Evolutionary conservation across 2,888 invertebrate species (phyloP).

Genomic region (Zaprionus obscuricornis): DNA sequence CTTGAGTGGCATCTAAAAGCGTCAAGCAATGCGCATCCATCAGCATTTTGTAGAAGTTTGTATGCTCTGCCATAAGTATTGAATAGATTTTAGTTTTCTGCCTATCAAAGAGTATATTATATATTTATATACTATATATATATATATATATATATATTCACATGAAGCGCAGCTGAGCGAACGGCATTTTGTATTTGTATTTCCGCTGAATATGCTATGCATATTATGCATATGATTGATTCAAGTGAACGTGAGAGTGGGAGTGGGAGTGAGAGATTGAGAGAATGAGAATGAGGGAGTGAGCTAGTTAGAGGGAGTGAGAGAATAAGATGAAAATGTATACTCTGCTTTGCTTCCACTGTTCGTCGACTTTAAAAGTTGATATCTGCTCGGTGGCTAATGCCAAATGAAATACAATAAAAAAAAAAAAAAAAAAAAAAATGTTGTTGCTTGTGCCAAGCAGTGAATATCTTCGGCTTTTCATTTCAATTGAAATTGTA

Average conservation of each 20-base stretch:
- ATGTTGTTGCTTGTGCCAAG: neutral
- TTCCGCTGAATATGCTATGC: constrained; percentile 59
- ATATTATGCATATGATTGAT: too few relatives aligned
- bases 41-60: constrained; percentile 9
- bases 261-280: constrained; percentile 17
- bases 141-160: constrained; percentile 11
- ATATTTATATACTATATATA: neutral
- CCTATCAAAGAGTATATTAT: too few relatives aligned
- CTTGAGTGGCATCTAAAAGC: constrained; percentile 40
- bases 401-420: too few relatives aligned
- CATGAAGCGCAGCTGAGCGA: constrained; percentile 37
- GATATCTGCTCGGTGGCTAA: too few relatives aligned
- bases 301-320: neutral
- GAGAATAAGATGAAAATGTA: too few relatives aligned
- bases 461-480: neutral
- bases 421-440: constrained; percentile 1
- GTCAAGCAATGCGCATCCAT: too few relatives aligned
- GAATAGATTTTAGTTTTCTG: too few relatives aligned
- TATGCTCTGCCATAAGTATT: constrained; percentile 19
- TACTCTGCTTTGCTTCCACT: too few relatives aligned
- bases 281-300: neutral
- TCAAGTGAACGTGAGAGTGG: too few relatives aligned
- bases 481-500: constrained; percentile 49
- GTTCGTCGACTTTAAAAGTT: too few relatives aligned
- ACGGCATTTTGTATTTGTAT: constrained; percentile 43